These are phyloP conservation scores for Dione vanillae DNA, from an alignment of 2,888 invertebrate species.

Conservation along the genomic window DNA sequence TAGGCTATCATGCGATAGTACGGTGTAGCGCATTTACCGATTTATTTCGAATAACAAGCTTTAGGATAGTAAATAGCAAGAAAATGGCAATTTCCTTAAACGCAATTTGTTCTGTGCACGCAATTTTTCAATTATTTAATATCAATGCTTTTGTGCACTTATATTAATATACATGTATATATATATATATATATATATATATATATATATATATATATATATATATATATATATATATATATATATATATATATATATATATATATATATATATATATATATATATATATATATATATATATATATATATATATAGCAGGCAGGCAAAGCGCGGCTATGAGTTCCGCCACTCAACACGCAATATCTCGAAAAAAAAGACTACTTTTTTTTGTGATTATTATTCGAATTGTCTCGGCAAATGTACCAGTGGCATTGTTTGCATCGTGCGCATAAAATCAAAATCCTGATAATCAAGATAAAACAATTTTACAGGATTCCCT, in stretches of 20 bases:
- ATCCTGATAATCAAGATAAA: slow-evolving; percentile 59
- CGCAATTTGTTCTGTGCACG: slow-evolving; percentile 76
- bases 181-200: too few species aligned
- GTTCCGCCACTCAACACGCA: too few species aligned
- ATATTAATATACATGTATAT: too few species aligned
- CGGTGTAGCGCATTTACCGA: slow-evolving; percentile 28
- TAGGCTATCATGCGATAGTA: slow-evolving; percentile 26
- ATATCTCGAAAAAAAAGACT: too few species aligned
- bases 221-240: too few species aligned
- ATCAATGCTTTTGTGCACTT: slow-evolving; percentile 82
- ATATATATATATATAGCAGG: too few species aligned
- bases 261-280: too few species aligned
- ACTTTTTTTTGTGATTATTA: too few species aligned
- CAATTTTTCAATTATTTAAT: slow-evolving; percentile 81
- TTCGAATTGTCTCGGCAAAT: not conserved
- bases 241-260: too few species aligned
- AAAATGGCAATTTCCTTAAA: slow-evolving; percentile 76
- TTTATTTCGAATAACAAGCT: slow-evolving; percentile 40
- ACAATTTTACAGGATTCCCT: slow-evolving; percentile 71
- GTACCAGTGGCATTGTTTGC: not conserved
- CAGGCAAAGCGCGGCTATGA: too few species aligned
- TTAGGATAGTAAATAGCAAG: slow-evolving; percentile 63
- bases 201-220: too few species aligned
- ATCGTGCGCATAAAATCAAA: slow-evolving; percentile 56
- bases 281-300: too few species aligned